Percentiles rank a stretch among this genome's conserved stretches.
Conservation (phyloP, 2,797 vertebrate species). For the Tenualosa ilisha region DNA sequence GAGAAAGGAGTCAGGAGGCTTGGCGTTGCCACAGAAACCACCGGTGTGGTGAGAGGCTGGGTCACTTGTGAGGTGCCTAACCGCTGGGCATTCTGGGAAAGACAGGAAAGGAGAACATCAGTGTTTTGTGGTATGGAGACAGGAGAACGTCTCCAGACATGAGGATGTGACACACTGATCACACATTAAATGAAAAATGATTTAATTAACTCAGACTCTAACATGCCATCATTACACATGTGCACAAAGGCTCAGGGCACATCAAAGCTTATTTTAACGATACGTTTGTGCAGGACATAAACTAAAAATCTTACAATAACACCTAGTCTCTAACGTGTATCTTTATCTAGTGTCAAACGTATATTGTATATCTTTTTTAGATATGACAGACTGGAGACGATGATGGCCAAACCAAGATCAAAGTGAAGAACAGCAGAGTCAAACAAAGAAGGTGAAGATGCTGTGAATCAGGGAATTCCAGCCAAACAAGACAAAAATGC, state of each 20-base stretch:
- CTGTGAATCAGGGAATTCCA: background rate
- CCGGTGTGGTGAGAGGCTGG: slow-evolving; percentile 91
- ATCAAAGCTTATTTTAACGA: background rate
- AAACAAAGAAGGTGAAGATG: background rate
- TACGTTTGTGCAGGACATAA: background rate
- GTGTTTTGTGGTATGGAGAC: slow-evolving; percentile 1
- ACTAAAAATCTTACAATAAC: background rate
- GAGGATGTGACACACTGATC: background rate
- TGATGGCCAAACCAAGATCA: background rate
- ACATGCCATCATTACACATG: background rate
- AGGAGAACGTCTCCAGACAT: background rate
- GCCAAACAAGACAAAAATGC: background rate
- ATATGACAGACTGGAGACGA: background rate
- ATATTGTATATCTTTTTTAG: background rate
- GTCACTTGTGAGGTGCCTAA: slow-evolving; percentile 87
- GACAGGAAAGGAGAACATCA: slow-evolving; percentile 28
- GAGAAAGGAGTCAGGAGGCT: slow-evolving; percentile 94
- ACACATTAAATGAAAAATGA: background rate
- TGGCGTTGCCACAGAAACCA: slow-evolving; percentile 95
- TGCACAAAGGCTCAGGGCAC: background rate
- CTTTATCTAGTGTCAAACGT: background rate
- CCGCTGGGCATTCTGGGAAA: slow-evolving; percentile 87
- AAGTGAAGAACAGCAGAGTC: background rate
- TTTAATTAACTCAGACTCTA: background rate
- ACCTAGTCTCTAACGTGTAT: background rate